Conservation (phyloP, 2,797 vertebrate genomes). For the Eupleurogrammus muticus region DNA sequence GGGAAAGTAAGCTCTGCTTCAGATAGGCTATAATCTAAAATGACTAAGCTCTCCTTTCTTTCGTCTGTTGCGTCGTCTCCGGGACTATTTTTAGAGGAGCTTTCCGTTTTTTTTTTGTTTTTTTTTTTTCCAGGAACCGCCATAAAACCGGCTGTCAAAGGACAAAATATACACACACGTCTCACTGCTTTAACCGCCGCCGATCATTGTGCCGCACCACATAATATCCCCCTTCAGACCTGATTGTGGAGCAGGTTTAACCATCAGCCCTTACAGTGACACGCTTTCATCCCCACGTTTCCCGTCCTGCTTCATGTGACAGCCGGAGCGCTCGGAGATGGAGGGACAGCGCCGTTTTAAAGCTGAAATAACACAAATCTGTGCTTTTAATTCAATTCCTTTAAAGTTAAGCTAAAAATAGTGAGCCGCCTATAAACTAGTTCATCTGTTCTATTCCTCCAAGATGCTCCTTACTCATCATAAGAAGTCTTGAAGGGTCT, state of each 20-base stretch:
- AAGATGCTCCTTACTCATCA: neutral
- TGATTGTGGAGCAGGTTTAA: conserved; percentile 42
- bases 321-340: neutral
- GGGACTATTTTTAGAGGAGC: conserved; percentile 66
- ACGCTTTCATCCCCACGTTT: conserved; percentile 49
- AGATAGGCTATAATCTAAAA: conserved; percentile 53
- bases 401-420: conserved; percentile 27
- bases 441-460: neutral
- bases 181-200: conserved; percentile 31
- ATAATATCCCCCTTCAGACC: conserved; percentile 49
- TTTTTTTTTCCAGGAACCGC: conserved; percentile 52
- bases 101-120: conserved; percentile 8
- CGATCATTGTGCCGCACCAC: conserved; percentile 45
- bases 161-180: conserved; percentile 31
- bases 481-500: no score
- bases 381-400: conserved; percentile 3
- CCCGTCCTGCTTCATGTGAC: conserved; percentile 27
- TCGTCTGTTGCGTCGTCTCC: conserved; percentile 36
- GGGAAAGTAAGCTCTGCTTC: conserved; percentile 17
- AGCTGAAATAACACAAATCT: conserved; percentile 18
- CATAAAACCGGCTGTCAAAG: conserved; percentile 54
- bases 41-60: conserved; percentile 36
- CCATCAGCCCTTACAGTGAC: conserved; percentile 45
- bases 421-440: neutral
- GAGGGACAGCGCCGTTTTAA: conserved; percentile 19